Conservation (phyloP, 2,888 invertebrate genomes). For the Anorthoa munda region DNA sequence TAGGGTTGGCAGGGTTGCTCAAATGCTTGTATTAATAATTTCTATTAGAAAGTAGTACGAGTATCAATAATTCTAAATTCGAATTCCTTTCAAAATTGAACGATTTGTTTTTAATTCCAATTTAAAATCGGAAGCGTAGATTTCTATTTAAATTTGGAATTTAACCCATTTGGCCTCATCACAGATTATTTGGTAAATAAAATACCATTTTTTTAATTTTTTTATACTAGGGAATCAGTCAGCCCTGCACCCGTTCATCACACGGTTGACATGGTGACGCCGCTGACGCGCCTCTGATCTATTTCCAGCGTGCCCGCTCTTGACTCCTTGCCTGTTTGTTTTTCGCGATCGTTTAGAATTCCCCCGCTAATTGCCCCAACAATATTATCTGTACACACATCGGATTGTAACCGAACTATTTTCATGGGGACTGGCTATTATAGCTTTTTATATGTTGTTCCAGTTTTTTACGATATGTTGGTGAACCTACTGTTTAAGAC, state of each 20-base stretch:
- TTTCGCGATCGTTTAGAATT: conserved; percentile 74
- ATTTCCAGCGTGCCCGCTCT: conserved; percentile 79
- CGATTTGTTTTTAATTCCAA: neutral
- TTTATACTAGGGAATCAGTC: conserved; percentile 26
- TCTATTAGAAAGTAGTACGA: too few relatives aligned
- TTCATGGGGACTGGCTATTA: conserved; percentile 32
- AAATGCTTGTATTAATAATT: neutral
- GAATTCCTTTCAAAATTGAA: conserved; percentile 3
- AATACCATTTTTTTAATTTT: neutral
- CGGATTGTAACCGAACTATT: conserved; percentile 60
- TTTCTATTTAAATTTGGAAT: neutral
- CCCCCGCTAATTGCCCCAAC: conserved; percentile 75
- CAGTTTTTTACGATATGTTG: conserved; percentile 23
- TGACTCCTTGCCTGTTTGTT: conserved; percentile 77
- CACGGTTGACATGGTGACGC: conserved; percentile 72
- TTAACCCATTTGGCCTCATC: neutral
- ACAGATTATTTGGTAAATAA: neutral
- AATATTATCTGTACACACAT: conserved; percentile 70
- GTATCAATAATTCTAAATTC: neutral
- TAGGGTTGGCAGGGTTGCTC: conserved; percentile 55
- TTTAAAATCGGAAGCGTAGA: neutral
- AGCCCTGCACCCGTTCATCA: conserved; percentile 57
- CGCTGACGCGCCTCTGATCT: conserved; percentile 73
- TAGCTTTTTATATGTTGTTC: conserved; percentile 27
- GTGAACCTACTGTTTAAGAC: neutral